Evolutionary conservation across 2,113 vertebrate species (phyloP).

Genomic region (Platycercus adscitus): DNA sequence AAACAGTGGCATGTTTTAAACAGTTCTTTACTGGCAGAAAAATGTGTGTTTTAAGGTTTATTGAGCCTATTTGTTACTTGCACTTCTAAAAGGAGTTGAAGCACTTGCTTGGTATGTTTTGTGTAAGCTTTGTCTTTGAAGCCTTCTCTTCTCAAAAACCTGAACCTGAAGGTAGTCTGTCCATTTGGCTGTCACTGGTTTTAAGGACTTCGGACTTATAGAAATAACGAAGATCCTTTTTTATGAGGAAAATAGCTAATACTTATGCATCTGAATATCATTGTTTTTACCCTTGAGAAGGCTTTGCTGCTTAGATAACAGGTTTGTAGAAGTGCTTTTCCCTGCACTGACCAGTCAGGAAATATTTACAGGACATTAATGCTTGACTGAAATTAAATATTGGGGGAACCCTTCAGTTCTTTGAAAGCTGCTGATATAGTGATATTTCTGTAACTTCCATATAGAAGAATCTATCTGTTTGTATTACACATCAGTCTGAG

Average conservation of each 20-base stretch:
- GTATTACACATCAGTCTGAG: not conserved
- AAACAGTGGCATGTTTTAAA: not conserved
- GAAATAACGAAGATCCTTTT: not conserved
- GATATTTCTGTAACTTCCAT: not conserved
- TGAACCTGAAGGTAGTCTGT: not conserved
- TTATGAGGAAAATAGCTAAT: accelerated
- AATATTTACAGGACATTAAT: not conserved
- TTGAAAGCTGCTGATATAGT: not conserved
- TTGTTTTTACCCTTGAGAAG: not conserved
- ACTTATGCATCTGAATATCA: not conserved
- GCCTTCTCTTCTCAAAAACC: not conserved
- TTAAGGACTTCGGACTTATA: not conserved
- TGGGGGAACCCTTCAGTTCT: not conserved
- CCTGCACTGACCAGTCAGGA: not conserved
- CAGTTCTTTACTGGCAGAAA: not conserved
- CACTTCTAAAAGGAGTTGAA: not conserved
- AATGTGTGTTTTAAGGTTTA: not conserved
- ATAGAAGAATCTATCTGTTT: not conserved
- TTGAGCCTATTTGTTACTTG: not conserved
- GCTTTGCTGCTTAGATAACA: not conserved
- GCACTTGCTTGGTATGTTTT: not conserved
- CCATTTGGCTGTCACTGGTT: not conserved
- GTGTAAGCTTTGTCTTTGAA: not conserved
- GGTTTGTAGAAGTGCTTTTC: not conserved
- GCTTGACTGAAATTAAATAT: not conserved